Evolutionary conservation across 2,113 vertebrate genomes (phyloP).

Genomic region (Clarias macrocephalus): DNA sequence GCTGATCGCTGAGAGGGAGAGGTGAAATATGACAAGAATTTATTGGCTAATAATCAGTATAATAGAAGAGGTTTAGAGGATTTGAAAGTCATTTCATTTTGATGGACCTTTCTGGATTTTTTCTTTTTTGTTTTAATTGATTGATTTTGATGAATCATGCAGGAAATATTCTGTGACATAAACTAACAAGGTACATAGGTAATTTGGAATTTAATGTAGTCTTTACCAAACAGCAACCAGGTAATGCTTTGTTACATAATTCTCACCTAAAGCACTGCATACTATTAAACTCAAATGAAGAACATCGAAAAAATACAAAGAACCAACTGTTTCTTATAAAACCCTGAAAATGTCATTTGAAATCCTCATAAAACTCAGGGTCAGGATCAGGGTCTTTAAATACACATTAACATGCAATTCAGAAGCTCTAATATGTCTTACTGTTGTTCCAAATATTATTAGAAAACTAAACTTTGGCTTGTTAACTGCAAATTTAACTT

Average conservation of each 20-base stretch:
- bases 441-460: neutral
- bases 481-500: neutral
- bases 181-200: neutral
- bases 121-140: neutral
- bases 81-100: neutral
- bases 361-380: neutral
- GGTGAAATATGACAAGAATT: neutral
- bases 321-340: too few species aligned
- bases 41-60: neutral
- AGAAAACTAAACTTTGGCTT: neutral
- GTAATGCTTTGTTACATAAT: neutral
- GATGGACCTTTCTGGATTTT: neutral
- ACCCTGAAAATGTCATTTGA: neutral
- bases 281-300: neutral
- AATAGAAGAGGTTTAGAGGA: neutral
- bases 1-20: neutral
- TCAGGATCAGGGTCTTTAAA: neutral
- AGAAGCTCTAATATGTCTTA: neutral
- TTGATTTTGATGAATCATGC: neutral
- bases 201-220: neutral
- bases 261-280: neutral
- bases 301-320: neutral
- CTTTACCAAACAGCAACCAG: neutral
- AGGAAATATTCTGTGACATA: neutral
- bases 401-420: neutral